A percentile compares a stretch with the other conserved stretches of the same genome.
These are phyloP conservation scores for Trichomycterus rosablanca DNA, from an alignment of 2,113 vertebrate genomes.

Conservation along the genomic window DNA sequence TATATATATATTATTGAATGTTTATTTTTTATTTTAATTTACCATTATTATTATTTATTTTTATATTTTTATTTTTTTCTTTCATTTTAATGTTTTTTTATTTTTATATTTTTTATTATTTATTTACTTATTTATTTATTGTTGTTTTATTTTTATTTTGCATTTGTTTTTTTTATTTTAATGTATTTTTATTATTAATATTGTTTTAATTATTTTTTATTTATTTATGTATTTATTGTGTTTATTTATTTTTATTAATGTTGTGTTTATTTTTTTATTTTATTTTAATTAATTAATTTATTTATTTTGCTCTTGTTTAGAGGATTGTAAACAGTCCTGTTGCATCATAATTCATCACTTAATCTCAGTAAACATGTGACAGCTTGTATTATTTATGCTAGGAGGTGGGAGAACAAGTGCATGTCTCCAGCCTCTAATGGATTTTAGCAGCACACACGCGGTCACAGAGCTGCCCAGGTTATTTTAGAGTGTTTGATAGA, in stretches of 20 bases:
- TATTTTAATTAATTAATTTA: too few relatives aligned
- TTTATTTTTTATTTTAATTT: too few relatives aligned
- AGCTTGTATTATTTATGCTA: constrained; percentile 23
- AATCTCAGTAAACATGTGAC: constrained; percentile 28
- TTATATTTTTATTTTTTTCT: too few relatives aligned
- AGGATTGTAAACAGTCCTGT: constrained; percentile 4
- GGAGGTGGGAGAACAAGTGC: neutral
- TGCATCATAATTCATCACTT: constrained; percentile 9
- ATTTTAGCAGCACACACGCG: constrained; percentile 15
- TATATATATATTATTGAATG: too few relatives aligned
- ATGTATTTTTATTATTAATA: too few relatives aligned
- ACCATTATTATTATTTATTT: too few relatives aligned
- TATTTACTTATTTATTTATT: too few relatives aligned
- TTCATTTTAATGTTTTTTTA: too few relatives aligned
- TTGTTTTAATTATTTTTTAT: too few relatives aligned
- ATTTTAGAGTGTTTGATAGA: constrained; percentile 9
- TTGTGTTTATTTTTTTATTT: neutral
- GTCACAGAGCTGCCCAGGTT: neutral
- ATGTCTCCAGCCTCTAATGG: constrained; percentile 3
- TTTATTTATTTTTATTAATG: too few relatives aligned
- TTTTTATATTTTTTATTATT: too few relatives aligned
- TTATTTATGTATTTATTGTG: neutral
- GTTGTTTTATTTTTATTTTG: too few relatives aligned
- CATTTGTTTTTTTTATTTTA: neutral
- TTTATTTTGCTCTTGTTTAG: constrained; percentile 19